Conservation (phyloP, 2,113 vertebrate species). For the Microtus ochrogaster region DNA sequence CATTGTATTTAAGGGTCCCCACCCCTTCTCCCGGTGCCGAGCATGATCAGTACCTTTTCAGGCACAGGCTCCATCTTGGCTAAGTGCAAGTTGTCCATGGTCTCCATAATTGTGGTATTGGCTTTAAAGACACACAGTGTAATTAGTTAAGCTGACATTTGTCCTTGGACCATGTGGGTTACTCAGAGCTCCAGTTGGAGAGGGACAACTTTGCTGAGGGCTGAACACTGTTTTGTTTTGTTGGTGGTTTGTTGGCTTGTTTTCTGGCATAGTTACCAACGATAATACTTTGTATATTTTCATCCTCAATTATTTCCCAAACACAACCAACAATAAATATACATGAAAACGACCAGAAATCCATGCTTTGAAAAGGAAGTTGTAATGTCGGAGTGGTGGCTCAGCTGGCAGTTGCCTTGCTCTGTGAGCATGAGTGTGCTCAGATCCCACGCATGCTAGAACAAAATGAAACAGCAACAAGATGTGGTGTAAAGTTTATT, state of each 20-base stretch:
- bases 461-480: not conserved
- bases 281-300: slow-evolving; percentile 66
- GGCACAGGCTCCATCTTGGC: not conserved
- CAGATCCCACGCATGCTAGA: too few relatives aligned
- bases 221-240: slow-evolving; percentile 27
- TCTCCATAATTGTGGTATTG: not conserved
- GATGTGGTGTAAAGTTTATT: not conserved
- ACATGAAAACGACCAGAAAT: slow-evolving; percentile 86
- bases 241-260: not conserved
- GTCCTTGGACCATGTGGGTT: slow-evolving; percentile 30
- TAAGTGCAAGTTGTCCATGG: not conserved
- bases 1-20: not conserved
- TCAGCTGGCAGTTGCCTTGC: too few relatives aligned
- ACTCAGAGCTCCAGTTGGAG: slow-evolving; percentile 34
- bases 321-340: slow-evolving; percentile 85
- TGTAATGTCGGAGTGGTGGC: not conserved
- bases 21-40: not conserved
- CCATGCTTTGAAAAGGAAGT: slow-evolving; percentile 70
- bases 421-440: not conserved
- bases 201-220: slow-evolving; percentile 41
- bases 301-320: slow-evolving; percentile 82
- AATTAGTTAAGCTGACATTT: slow-evolving; percentile 50
- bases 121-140: not conserved
- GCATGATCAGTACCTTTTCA: not conserved
- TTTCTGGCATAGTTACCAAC: slow-evolving; percentile 60